phyloP scores from a whole-genome alignment of 2,113 vertebrate species.

The Struthio camelus region DNA sequence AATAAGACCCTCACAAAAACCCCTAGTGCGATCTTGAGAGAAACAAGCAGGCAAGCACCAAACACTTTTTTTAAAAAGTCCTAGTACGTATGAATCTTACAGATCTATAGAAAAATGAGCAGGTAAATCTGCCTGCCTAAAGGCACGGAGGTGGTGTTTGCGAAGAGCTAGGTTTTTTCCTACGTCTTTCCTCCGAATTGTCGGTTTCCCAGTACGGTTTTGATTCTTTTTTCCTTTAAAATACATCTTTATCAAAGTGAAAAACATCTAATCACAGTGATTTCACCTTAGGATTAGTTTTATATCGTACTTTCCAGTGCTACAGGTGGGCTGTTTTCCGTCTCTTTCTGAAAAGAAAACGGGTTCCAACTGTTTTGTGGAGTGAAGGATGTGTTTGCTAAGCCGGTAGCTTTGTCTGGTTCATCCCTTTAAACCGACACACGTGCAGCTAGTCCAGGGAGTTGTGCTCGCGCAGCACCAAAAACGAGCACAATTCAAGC shows the following conservation, averaged over 20 bases:
- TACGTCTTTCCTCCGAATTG: not conserved
- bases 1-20: not conserved
- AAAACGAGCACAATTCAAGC: not conserved
- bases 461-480: slow-evolving; percentile 8
- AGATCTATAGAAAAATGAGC: not conserved
- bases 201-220: not conserved
- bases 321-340: not conserved
- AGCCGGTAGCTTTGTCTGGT: not conserved
- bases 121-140: not conserved
- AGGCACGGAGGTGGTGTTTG: not conserved
- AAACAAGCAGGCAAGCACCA: not conserved
- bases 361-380: not conserved
- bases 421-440: not conserved
- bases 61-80: not conserved
- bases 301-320: not conserved
- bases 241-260: not conserved
- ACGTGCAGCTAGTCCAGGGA: not conserved
- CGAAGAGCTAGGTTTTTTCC: not conserved
- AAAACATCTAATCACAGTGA: not conserved
- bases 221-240: not conserved
- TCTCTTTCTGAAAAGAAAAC: not conserved
- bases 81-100: not conserved
- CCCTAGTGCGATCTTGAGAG: not conserved
- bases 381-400: not conserved
- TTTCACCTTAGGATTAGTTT: not conserved